Base-by-base conservation (phyloP, 2,888 invertebrate genomes). In the Macrophya alboannulata region DNA sequence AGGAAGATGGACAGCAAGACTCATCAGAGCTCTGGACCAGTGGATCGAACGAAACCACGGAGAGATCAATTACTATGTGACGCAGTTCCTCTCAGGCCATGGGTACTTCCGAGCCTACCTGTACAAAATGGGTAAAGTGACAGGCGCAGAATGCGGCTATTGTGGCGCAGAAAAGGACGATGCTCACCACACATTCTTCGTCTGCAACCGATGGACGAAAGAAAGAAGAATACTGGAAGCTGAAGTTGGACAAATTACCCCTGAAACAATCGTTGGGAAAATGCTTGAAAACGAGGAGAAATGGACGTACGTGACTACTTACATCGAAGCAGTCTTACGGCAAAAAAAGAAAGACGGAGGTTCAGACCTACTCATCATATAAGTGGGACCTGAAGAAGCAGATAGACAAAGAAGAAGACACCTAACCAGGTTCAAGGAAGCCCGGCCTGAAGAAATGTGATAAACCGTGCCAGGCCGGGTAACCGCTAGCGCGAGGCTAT, bases 101-200 rank as follows among this genome's bases (percentile, higher is more conserved):
- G n/a, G n/a, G n/a, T n/a, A n/a, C n/a, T n/a, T n/a, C n/a, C n/a
- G n/a, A n/a, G n/a, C n/a, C n/a, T n/a, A n/a, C n/a, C n/a, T n/a
- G n/a, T n/a, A n/a, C n/a, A n/a, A n/a, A n/a, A n/a, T n/a, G n/a
- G n/a, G n/a, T n/a, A n/a, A n/a, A n/a, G n/a, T n/a, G 31, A n/a
- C 71, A 21, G 15, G 37, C 71, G n/a, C 77, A 2, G 43, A 43
- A 55, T 85, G 77, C 37, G n/a, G n/a, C n/a, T n/a, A n/a, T 12
- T 25, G 15, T 85, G 77, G 45, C 77, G 85, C 55, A 37, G 17
- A 21, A 40, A 43, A 5, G 48, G 85, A 77, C 77, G 55, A 74
- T 59, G 77, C 77, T 1, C 21, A 77, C n/a, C 79, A 77, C 65
- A 77, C 85, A 10, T 77, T 85, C 62, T 77, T 85, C 65, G 37